Evolutionary conservation across 2,888 invertebrate species (phyloP).

Genomic region (Tuta absoluta): DNA sequence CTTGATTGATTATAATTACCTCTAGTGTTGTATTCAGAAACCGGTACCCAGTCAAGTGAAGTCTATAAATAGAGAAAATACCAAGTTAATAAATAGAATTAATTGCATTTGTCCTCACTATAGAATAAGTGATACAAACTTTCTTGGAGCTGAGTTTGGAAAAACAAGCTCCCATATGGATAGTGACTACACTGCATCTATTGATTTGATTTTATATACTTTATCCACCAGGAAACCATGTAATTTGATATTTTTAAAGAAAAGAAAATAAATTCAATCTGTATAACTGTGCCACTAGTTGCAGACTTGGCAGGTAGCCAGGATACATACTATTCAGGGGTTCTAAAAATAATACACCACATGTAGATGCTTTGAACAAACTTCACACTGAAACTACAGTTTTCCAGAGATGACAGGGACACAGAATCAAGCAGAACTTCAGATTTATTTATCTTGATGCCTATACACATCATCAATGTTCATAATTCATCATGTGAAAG

Average conservation of each 20-base stretch:
- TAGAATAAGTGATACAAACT: conserved; percentile 52
- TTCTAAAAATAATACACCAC: conserved; percentile 68
- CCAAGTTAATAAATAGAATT: neutral
- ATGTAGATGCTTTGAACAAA: conserved; percentile 59
- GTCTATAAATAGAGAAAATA: conserved; percentile 59
- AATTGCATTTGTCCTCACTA: neutral
- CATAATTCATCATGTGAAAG: neutral
- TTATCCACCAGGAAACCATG: neutral
- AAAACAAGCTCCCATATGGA: conserved; percentile 76
- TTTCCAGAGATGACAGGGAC: neutral
- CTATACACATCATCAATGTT: neutral
- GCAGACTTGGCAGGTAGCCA: conserved; percentile 67
- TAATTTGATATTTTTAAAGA: conserved; percentile 29
- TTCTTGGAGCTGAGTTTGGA: conserved; percentile 72
- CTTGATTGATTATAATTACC: conserved; percentile 73
- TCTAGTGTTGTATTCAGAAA: conserved; percentile 76
- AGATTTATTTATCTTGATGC: conserved; percentile 16
- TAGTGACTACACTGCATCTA: conserved; percentile 15
- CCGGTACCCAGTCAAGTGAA: conserved; percentile 78
- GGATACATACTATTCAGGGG: conserved; percentile 54
- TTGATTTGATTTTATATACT: conserved; percentile 24
- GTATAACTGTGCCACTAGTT: conserved; percentile 38
- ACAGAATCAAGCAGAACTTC: conserved; percentile 10
- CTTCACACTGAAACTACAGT: conserved; percentile 48
- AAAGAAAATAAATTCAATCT: conserved; percentile 29